These are phyloP conservation scores for Ornithoptera alexandrae DNA, from an alignment of 2,888 invertebrate species.

Conservation along the genomic window DNA sequence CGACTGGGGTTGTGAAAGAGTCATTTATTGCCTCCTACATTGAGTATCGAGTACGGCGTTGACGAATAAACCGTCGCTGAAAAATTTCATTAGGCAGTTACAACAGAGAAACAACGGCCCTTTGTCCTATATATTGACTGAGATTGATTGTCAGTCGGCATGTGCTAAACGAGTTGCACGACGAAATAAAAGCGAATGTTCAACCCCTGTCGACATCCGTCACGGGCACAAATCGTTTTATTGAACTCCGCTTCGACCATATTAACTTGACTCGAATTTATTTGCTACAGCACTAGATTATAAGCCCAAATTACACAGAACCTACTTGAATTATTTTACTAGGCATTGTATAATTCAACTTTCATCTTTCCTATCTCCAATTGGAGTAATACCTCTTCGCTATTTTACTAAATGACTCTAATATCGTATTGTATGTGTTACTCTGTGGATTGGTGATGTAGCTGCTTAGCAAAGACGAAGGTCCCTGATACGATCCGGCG, in stretches of 20 bases:
- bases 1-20: conserved; percentile 19
- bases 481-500: too few relatives aligned
- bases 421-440: too few relatives aligned
- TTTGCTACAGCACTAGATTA: conserved; percentile 32
- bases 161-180: conserved; percentile 71
- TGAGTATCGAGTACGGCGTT: conserved; percentile 21
- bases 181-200: conserved; percentile 73
- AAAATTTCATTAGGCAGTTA: conserved; percentile 66
- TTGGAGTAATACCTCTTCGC: too few relatives aligned
- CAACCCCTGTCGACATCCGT: conserved; percentile 68
- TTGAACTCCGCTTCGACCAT: conserved; percentile 58
- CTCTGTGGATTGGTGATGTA: too few relatives aligned
- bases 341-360: too few relatives aligned
- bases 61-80: conserved; percentile 47
- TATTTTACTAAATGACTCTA: too few relatives aligned
- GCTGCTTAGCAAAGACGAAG: too few relatives aligned
- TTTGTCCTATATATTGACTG: conserved; percentile 75
- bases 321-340: too few relatives aligned
- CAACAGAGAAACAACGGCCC: conserved; percentile 65
- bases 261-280: conserved; percentile 54
- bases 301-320: not conserved
- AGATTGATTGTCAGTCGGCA: conserved; percentile 76
- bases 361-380: too few relatives aligned
- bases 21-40: conserved; percentile 28
- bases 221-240: conserved; percentile 66